Conservation (phyloP, 2,888 invertebrate genomes). For the Ligdia adustata region DNA sequence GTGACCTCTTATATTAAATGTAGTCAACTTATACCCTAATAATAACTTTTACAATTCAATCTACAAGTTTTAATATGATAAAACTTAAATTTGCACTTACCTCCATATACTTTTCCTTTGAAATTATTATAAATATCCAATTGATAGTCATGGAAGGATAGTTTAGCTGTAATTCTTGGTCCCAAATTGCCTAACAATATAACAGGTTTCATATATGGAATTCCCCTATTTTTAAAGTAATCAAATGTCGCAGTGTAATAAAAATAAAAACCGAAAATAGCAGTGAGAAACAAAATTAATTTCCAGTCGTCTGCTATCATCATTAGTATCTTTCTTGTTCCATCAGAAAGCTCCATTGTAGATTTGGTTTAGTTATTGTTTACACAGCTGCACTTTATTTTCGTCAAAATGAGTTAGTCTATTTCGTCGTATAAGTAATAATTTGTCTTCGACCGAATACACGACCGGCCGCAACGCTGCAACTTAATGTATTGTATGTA, state of each 20-base stretch:
- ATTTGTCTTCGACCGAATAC: too few species aligned
- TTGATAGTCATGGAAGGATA: conserved; percentile 77
- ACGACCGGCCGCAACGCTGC: too few species aligned
- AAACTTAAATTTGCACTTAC: conserved; percentile 64
- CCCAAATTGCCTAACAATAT: conserved; percentile 79
- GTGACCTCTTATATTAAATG: too few species aligned
- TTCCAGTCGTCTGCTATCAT: conserved; percentile 67
- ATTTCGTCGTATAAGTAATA: too few species aligned
- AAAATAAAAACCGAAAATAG: conserved; percentile 61
- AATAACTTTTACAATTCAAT: too few species aligned
- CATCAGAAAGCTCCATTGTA: conserved; percentile 49
- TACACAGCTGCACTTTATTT: too few species aligned
- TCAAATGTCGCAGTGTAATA: conserved; percentile 73
- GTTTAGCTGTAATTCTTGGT: conserved; percentile 62
- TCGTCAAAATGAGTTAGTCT: too few species aligned
- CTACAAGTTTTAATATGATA: too few species aligned
- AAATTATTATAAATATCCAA: conserved; percentile 71
- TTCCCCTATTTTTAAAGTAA: conserved; percentile 72
- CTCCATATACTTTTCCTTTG: conserved; percentile 73
- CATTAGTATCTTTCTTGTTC: conserved; percentile 47
- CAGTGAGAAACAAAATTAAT: conserved; percentile 55
- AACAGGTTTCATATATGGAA: conserved; percentile 70
- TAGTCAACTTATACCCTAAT: too few species aligned
- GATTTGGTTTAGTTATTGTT: background rate
- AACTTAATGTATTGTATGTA: too few species aligned